Evolutionary conservation across 2,797 vertebrate genomes (phyloP).

Genomic region (Ficedula albicollis): DNA sequence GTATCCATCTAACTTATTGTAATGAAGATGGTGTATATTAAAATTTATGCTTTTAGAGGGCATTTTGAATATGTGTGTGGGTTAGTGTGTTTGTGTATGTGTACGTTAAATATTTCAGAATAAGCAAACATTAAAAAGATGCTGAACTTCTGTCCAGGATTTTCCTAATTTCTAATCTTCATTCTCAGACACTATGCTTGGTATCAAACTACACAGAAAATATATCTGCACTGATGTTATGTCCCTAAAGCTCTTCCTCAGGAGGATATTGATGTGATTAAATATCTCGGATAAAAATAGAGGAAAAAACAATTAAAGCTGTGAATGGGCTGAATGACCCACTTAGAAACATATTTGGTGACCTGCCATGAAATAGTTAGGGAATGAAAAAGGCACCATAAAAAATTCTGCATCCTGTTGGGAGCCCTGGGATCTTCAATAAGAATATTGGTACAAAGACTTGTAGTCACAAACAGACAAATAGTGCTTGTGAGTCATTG

Average conservation of each 20-base stretch:
- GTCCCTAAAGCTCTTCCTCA: not conserved
- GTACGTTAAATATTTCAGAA: not conserved
- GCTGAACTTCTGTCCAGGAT: not conserved
- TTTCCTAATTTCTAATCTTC: not conserved
- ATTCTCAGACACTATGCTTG: not conserved
- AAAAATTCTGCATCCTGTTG: conserved; percentile 44
- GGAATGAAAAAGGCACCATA: conserved; percentile 6
- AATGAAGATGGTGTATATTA: not conserved
- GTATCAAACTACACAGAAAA: not conserved
- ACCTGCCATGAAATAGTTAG: conserved; percentile 50
- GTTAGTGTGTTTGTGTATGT: not conserved
- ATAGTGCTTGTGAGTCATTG: conserved; percentile 29
- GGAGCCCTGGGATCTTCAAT: not conserved
- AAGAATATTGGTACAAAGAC: conserved; percentile 35
- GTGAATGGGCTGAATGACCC: conserved; percentile 27
- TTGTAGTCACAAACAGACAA: conserved; percentile 18
- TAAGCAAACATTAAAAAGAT: not conserved
- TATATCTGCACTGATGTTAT: not conserved
- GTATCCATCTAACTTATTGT: not conserved
- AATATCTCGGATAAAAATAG: not conserved
- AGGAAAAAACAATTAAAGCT: not conserved
- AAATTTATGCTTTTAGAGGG: not conserved
- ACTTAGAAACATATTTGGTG: conserved; percentile 63
- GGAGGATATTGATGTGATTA: not conserved
- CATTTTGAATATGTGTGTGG: not conserved